Evolutionary conservation across 2,797 vertebrate species (phyloP), one percentile per base, ranked within the genome.

Genomic region (Spatula versicolor): DNA sequence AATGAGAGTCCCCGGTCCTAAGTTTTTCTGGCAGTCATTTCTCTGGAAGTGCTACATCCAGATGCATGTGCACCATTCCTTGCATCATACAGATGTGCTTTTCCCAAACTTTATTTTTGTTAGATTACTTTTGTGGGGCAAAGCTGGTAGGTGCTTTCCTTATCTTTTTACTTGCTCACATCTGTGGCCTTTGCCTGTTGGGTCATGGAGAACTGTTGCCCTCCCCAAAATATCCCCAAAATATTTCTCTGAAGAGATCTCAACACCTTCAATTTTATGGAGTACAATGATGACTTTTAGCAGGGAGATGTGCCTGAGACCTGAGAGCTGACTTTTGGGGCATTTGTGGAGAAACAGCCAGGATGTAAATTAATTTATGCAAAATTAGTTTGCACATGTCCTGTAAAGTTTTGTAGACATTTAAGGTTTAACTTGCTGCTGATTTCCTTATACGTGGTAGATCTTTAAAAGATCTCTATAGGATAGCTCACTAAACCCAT

Each of bases 291-390:
- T 69, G 18, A 41, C 56, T 54, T 81, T 64, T 80, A 71, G 52
- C 5, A 50, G 8, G 11, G 11, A 39, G 37, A 54, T 0, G 0
- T 63, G 50, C 48, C 25, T 43, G 60, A 80, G 22, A 80, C 7
- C 0, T 1, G 64, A 83, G 15, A 86, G 8, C 6, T 64, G 76
- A 33, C 33, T 96, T 81, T 71, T 46, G 31, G 15, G 18, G 3
- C 6, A 41, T 89, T 58, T 81, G 52, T 3, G 17, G 15, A 83
- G 77, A 92, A 50, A 54, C 0, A 72, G 5, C 8, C 33, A 86
- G 41, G 20, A 8, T 62, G 6, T 41, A 90, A 74, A 73, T 6
- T 7, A 33, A 71, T 68, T 23, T 88, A 30, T 12, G 58, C 20
- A 89, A 7, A 50, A 22, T 14, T 41, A 37, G 82, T 76, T 79